Percentiles rank a stretch among this genome's conserved stretches.
Evolutionary conservation across 2,888 invertebrate genomes (phyloP).

Genomic region (Leucania comma): DNA sequence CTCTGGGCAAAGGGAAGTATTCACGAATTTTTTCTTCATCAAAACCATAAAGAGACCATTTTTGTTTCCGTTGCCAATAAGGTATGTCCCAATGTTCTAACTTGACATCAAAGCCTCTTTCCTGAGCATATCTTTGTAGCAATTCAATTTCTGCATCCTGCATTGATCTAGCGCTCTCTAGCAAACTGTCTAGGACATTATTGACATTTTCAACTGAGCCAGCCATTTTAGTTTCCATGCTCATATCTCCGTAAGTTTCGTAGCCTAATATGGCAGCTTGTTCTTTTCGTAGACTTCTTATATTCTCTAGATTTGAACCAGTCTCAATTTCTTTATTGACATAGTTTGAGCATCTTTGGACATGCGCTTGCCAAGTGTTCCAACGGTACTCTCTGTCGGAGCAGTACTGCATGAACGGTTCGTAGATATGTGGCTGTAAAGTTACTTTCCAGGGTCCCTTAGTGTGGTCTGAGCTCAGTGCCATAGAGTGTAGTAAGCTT

Average conservation of each 20-base stretch:
- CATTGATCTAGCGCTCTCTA: conserved; percentile 93
- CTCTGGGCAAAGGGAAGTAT: conserved; percentile 96
- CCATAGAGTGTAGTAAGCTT: conserved; percentile 92
- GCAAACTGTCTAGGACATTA: conserved; percentile 92
- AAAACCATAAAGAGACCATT: conserved; percentile 91
- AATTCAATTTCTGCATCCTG: conserved; percentile 94
- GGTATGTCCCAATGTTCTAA: conserved; percentile 96
- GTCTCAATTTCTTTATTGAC: conserved; percentile 92
- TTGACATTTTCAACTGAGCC: conserved; percentile 94
- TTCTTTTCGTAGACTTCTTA: conserved; percentile 92
- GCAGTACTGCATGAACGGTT: conserved; percentile 96
- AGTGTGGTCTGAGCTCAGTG: conserved; percentile 91
- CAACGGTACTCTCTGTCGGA: conserved; percentile 94
- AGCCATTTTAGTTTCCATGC: conserved; percentile 98
- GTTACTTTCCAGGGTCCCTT: conserved; percentile 96
- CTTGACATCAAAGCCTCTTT: conserved; percentile 93
- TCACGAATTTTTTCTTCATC: conserved; percentile 94
- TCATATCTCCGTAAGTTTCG: conserved; percentile 95
- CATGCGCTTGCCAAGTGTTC: conserved; percentile 96
- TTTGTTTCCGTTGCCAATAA: conserved; percentile 96
- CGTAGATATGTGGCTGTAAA: conserved; percentile 93
- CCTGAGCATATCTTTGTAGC: conserved; percentile 93
- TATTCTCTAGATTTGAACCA: conserved; percentile 94
- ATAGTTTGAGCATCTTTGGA: conserved; percentile 92
- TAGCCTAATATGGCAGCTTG: conserved; percentile 95